phyloP scores from a whole-genome alignment of 2,797 vertebrate species.

The Okamejei kenojei region DNA sequence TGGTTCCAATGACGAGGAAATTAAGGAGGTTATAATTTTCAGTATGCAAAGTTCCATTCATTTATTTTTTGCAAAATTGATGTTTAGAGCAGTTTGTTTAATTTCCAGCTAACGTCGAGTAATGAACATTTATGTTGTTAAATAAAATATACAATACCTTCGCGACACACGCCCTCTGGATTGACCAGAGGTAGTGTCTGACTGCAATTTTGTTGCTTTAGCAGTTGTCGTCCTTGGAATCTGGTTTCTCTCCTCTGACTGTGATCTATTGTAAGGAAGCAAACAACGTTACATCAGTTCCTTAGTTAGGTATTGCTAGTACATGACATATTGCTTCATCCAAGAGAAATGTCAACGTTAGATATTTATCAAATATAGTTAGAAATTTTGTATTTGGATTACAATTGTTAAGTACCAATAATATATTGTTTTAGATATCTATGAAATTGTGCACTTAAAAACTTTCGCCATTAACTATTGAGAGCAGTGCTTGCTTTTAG shows the following conservation, averaged over 20 bases:
- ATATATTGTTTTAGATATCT: too few relatives aligned
- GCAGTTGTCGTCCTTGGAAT: constrained; percentile 96
- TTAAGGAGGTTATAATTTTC: background rate
- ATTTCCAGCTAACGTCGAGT: background rate
- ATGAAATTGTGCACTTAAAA: background rate
- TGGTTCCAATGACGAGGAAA: background rate
- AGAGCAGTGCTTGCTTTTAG: too few relatives aligned
- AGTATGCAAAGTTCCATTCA: background rate
- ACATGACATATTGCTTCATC: background rate
- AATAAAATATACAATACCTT: constrained; percentile 70
- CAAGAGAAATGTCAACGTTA: background rate
- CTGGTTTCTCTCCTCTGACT: constrained; percentile 97
- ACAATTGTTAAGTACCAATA: background rate
- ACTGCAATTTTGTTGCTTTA: constrained; percentile 97
- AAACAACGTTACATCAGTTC: background rate
- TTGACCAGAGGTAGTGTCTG: constrained; percentile 90
- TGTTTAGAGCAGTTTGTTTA: background rate
- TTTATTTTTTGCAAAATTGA: background rate
- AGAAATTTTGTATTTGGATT: background rate
- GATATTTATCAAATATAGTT: background rate
- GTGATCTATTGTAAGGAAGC: constrained; percentile 85
- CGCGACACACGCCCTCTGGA: constrained; percentile 95
- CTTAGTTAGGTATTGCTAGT: background rate
- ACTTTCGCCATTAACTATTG: background rate
- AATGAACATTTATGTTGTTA: background rate